A percentile compares a stretch with the other conserved stretches of the same genome.
These are phyloP conservation scores for Lepidurus couesii DNA, from an alignment of 1,140 invertebrate species.

Conservation along the genomic window DNA sequence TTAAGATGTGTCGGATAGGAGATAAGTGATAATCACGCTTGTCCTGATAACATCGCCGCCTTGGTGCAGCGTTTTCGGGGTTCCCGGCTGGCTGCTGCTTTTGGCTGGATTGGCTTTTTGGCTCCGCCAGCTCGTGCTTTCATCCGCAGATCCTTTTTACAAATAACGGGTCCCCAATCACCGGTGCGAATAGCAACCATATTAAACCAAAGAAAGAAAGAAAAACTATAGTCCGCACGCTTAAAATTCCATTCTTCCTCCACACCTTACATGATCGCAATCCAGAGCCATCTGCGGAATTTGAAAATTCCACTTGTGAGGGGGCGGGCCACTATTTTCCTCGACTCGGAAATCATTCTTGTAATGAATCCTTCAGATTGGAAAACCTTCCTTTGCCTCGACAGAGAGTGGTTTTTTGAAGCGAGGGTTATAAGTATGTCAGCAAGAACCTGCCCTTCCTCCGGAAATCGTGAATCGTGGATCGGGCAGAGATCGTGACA, in stretches of 20 bases:
- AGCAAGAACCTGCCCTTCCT: background rate
- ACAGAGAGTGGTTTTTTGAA: too few relatives aligned
- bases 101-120: background rate
- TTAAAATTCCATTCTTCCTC: too few relatives aligned
- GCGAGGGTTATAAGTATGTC: too few relatives aligned
- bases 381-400: too few relatives aligned
- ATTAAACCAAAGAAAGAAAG: background rate
- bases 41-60: slow-evolving; percentile 12
- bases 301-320: too few relatives aligned
- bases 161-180: background rate
- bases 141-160: background rate
- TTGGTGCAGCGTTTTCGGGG: background rate
- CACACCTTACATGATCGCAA: too few relatives aligned
- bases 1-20: slow-evolving; percentile 22
- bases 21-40: slow-evolving; percentile 22
- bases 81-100: background rate
- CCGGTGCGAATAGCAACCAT: background rate
- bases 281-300: too few relatives aligned
- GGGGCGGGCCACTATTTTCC: too few relatives aligned
- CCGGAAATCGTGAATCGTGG: slow-evolving; percentile 2
- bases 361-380: too few relatives aligned
- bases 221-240: too few relatives aligned
- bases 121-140: background rate
- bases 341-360: too few relatives aligned
- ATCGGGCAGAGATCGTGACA: background rate